Conservation (phyloP, 2,888 invertebrate genomes). For the Calliopum simillimum region DNA sequence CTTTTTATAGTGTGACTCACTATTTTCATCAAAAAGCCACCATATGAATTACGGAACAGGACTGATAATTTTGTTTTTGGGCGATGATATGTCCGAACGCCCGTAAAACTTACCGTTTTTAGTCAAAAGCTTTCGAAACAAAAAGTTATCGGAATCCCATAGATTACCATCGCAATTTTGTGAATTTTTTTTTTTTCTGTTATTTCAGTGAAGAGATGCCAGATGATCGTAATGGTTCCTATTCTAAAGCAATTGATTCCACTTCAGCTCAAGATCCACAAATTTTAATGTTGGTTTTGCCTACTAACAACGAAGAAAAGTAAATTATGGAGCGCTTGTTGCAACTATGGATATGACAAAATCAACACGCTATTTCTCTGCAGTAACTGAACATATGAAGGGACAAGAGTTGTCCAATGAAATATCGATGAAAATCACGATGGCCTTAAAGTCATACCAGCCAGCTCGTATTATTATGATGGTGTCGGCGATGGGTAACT, state of each 20-base stretch:
- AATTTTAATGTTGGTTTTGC: conserved; percentile 76
- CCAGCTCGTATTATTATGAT: conserved; percentile 86
- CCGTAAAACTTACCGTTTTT: too few relatives aligned
- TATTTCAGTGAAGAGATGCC: conserved; percentile 66
- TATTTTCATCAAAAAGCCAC: too few relatives aligned
- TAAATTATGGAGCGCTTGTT: conserved; percentile 81
- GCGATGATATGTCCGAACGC: too few relatives aligned
- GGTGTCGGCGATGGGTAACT: conserved; percentile 96
- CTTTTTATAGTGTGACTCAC: too few relatives aligned
- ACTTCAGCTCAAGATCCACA: conserved; percentile 72
- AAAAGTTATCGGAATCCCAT: too few relatives aligned
- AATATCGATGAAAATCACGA: conserved; percentile 73
- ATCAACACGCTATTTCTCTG: conserved; percentile 78
- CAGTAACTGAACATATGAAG: conserved; percentile 77
- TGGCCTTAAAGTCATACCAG: conserved; percentile 64
- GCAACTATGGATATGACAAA: conserved; percentile 74
- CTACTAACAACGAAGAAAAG: conserved; percentile 77
- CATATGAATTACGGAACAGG: too few relatives aligned
- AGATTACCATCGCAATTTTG: too few relatives aligned
- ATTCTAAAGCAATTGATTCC: conserved; percentile 72
- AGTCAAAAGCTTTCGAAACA: too few relatives aligned
- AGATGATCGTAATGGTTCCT: conserved; percentile 73
- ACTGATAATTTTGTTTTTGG: too few relatives aligned
- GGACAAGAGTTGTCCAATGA: conserved; percentile 83
- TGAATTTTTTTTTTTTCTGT: too few relatives aligned